Conservation (phyloP, 23 tunicate genomes). For the Trididemnum clinides region DNA sequence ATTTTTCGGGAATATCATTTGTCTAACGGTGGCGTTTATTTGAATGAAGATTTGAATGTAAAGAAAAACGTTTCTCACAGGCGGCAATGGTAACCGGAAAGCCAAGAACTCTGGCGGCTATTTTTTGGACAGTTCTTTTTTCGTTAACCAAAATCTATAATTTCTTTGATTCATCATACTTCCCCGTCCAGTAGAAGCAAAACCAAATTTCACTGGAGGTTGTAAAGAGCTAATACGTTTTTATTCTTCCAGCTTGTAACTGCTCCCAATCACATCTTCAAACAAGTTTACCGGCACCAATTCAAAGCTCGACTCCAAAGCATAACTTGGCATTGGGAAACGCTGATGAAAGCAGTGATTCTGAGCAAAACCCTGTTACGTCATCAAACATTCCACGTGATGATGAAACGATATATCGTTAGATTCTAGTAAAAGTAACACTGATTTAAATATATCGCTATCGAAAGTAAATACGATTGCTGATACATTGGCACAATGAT, state of each 20-base stretch:
- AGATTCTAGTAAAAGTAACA: no score
- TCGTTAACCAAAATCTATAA: neutral
- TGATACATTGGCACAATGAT: no score
- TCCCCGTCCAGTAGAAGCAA: neutral
- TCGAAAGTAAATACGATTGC: no score
- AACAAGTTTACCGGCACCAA: neutral
- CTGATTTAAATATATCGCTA: no score
- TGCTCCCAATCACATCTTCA: neutral
- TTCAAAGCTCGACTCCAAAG: neutral
- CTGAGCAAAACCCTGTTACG: neutral
- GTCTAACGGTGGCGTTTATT: no score
- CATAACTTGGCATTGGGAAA: neutral
- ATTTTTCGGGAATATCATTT: no score
- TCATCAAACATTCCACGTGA: neutral
- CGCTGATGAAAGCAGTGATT: neutral
- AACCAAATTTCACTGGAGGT: neutral
- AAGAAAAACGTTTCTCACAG: no score
- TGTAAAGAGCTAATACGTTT: neutral
- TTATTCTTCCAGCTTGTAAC: neutral
- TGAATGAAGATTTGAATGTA: no score
- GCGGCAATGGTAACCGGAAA: no score
- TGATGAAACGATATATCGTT: no score
- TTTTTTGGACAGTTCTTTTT: no score
- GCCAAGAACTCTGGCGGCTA: no score
- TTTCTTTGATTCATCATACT: neutral